phyloP scores from a whole-genome alignment of 2,888 invertebrate genomes.

The Troides oblongomaculatus region DNA sequence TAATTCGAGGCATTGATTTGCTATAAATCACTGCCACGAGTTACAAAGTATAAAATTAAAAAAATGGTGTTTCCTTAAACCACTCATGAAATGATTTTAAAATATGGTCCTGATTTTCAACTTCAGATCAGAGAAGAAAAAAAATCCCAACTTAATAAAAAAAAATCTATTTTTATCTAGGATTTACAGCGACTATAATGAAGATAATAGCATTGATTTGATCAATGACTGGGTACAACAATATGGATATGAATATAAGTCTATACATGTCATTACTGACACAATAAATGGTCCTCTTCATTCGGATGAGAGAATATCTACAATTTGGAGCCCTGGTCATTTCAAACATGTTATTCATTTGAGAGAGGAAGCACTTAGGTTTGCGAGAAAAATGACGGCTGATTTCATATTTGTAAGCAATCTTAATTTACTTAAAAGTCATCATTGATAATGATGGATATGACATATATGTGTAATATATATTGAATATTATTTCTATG shows the following conservation, averaged over 20 bases:
- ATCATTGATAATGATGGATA: not conserved
- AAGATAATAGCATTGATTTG: constrained; percentile 87
- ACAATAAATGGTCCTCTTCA: constrained; percentile 53
- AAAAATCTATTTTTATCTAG: constrained; percentile 63
- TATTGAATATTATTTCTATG: not conserved
- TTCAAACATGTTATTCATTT: constrained; percentile 89
- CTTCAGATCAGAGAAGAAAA: too few relatives aligned
- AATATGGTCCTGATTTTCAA: too few relatives aligned
- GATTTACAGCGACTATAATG: constrained; percentile 93
- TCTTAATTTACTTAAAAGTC: not conserved
- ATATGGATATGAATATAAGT: constrained; percentile 84
- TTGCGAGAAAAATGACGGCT: constrained; percentile 89
- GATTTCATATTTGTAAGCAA: constrained; percentile 91
- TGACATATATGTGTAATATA: not conserved
- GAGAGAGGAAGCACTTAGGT: constrained; percentile 86
- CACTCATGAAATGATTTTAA: too few relatives aligned
- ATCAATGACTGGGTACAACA: constrained; percentile 85
- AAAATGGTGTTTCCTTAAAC: too few relatives aligned
- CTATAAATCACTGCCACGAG: too few relatives aligned
- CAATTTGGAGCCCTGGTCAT: constrained; percentile 88
- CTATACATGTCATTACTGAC: constrained; percentile 81
- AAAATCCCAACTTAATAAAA: too few relatives aligned
- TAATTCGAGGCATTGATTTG: too few relatives aligned
- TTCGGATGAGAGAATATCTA: constrained; percentile 81
- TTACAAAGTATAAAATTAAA: too few relatives aligned